Evolutionary conservation across 2,113 vertebrate species (phyloP).

Genomic region (Cepphus grylle): DNA sequence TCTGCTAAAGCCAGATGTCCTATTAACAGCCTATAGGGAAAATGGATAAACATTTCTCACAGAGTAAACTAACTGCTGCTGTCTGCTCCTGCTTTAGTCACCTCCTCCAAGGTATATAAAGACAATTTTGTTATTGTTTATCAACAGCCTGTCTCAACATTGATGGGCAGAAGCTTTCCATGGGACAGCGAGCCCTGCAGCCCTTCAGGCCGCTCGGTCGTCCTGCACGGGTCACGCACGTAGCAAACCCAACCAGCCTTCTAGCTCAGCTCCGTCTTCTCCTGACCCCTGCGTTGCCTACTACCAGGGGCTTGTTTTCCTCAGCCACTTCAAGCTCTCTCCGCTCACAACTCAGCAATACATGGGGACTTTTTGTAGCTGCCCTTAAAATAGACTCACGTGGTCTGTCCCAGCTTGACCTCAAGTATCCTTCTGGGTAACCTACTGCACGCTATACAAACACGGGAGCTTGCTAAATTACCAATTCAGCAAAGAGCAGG

Average conservation of each 20-base stretch:
- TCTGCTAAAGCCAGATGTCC: neutral
- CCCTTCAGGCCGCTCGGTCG: neutral
- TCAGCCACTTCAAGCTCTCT: neutral
- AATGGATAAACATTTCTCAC: neutral
- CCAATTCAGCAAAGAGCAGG: neutral
- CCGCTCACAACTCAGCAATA: neutral
- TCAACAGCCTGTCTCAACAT: neutral
- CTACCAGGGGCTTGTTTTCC: neutral
- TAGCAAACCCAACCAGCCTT: neutral
- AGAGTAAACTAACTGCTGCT: neutral
- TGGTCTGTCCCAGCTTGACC: neutral
- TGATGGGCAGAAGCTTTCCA: neutral
- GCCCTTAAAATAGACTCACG: neutral
- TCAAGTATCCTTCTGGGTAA: neutral
- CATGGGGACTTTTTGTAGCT: neutral
- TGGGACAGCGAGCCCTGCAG: neutral
- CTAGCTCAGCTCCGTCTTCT: neutral
- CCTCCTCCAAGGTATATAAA: neutral
- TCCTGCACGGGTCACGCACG: neutral
- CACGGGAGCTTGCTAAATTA: neutral
- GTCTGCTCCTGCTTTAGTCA: neutral
- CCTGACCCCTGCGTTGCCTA: rapidly evolving
- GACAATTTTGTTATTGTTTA: neutral
- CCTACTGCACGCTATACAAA: neutral
- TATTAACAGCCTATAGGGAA: neutral